Evolutionary conservation across 2,797 vertebrate genomes (phyloP).

Genomic region (Picus viridis): DNA sequence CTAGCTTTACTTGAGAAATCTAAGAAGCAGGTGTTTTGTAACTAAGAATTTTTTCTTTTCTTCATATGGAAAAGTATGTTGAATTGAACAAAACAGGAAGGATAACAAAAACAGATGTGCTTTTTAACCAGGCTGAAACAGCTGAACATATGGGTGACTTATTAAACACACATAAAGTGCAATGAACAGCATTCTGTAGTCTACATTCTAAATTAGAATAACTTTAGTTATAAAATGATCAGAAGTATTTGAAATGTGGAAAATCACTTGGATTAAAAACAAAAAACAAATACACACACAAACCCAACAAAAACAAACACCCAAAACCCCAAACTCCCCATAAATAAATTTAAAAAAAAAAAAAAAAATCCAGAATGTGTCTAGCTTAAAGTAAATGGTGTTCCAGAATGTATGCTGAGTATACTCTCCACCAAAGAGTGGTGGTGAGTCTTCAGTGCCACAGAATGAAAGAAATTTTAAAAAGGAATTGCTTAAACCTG

Average conservation of each 20-base stretch:
- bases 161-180: not conserved
- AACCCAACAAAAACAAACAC: not conserved
- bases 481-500: not conserved
- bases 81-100: slow-evolving; percentile 23
- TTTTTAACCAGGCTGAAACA: not conserved
- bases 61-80: slow-evolving; percentile 21
- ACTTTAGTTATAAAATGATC: not conserved
- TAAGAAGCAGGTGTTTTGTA: not conserved
- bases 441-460: not conserved
- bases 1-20: not conserved
- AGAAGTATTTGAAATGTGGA: not conserved
- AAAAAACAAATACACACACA: not conserved
- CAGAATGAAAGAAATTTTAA: not conserved
- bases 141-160: not conserved
- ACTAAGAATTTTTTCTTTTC: not conserved
- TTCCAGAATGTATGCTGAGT: not conserved
- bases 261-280: not conserved
- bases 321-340: too few relatives aligned
- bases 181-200: not conserved
- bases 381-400: not conserved
- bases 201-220: not conserved
- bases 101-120: slow-evolving; percentile 41
- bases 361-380: not conserved
- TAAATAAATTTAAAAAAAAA: too few relatives aligned
- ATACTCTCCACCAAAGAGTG: not conserved